Evolutionary conservation across 1,140 invertebrate species (phyloP).

Genomic region (Gryllus bimaculatus): DNA sequence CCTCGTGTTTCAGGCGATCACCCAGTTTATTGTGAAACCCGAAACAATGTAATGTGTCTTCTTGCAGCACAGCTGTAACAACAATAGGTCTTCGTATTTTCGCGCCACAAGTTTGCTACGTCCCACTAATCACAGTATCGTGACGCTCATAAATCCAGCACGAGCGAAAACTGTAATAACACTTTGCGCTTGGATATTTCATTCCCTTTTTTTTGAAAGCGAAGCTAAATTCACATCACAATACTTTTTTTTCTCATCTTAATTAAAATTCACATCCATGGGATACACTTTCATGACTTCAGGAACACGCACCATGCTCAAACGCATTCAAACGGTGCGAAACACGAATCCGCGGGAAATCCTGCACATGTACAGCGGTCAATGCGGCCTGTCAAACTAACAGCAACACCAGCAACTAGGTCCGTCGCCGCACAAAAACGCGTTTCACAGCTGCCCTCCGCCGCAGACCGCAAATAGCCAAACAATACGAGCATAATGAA

Average conservation of each 20-base stretch:
- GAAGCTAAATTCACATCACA: too few relatives aligned
- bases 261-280: neutral
- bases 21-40: too few relatives aligned
- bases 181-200: too few relatives aligned
- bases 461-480: neutral
- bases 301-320: neutral
- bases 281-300: neutral
- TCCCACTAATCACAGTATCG: too few relatives aligned
- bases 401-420: neutral
- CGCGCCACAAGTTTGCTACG: too few relatives aligned
- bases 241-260: neutral
- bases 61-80: too few relatives aligned
- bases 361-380: neutral
- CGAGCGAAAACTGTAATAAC: too few relatives aligned
- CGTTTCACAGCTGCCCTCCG: neutral
- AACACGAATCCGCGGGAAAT: neutral
- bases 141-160: too few relatives aligned
- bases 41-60: too few relatives aligned
- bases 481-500: neutral
- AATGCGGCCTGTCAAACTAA: neutral
- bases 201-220: too few relatives aligned
- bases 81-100: too few relatives aligned
- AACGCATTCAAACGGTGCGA: neutral
- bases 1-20: too few relatives aligned
- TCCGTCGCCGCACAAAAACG: neutral